phyloP scores from a whole-genome alignment of 2,113 vertebrate species.

The Eira barbara region DNA sequence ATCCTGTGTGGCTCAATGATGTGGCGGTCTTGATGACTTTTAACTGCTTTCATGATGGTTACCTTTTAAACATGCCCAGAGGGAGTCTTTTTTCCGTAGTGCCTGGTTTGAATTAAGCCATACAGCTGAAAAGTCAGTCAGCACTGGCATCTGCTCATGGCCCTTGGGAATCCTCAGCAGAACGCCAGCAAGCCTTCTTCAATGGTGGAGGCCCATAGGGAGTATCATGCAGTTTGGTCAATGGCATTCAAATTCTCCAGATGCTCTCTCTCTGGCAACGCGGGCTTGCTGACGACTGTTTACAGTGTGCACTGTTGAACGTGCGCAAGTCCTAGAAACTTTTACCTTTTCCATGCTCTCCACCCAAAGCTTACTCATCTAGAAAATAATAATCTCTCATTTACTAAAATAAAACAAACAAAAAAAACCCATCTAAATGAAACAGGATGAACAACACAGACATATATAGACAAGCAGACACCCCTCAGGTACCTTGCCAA shows the following conservation, averaged over 20 bases:
- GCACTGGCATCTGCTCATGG: background rate
- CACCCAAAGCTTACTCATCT: background rate
- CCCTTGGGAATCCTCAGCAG: background rate
- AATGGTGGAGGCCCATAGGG: background rate
- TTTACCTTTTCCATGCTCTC: background rate
- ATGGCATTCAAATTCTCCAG: slow-evolving; percentile 3
- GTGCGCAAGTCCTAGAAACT: background rate
- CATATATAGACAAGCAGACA: background rate
- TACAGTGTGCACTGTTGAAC: background rate
- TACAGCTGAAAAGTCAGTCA: background rate
- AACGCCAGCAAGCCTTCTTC: background rate
- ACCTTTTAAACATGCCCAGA: slow-evolving; percentile 38
- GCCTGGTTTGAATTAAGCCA: background rate
- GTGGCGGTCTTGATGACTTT: background rate
- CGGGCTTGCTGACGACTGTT: background rate
- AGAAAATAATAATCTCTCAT: background rate
- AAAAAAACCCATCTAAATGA: background rate
- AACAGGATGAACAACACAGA: background rate
- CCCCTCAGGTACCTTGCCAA: background rate
- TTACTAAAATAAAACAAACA: slow-evolving; percentile 23
- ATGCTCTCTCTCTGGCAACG: background rate
- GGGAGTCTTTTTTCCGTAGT: background rate
- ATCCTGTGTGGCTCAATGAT: background rate
- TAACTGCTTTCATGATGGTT: background rate
- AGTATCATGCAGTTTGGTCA: background rate